A percentile compares a stretch with the other conserved stretches of the same genome.
These are phyloP conservation scores for Struthio camelus DNA, from an alignment of 2,113 vertebrate genomes.

Conservation along the genomic window DNA sequence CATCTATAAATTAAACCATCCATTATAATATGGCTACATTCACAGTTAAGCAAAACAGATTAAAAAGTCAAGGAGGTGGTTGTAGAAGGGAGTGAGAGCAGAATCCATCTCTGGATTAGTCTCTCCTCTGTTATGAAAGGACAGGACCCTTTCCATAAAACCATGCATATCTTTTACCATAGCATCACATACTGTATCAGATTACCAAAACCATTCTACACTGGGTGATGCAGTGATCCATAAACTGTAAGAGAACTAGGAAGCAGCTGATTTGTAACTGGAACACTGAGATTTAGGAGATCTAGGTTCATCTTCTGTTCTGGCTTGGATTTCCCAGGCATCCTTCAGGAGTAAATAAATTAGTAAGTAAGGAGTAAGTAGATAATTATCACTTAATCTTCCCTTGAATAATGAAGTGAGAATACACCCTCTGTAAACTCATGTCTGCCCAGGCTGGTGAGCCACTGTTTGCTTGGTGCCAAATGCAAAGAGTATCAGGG, in stretches of 20 bases:
- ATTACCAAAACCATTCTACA: not conserved
- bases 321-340: not conserved
- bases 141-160: not conserved
- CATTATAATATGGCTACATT: not conserved
- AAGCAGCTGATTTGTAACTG: not conserved
- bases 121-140: not conserved
- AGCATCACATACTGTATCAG: not conserved
- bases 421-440: not conserved
- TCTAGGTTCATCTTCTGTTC: not conserved
- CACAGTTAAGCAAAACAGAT: not conserved
- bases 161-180: not conserved
- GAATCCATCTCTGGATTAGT: not conserved
- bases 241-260: not conserved
- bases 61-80: not conserved
- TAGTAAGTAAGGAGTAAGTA: not conserved
- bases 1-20: not conserved
- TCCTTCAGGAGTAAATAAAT: not conserved
- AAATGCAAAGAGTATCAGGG: not conserved
- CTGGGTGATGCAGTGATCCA: not conserved
- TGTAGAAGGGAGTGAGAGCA: not conserved
- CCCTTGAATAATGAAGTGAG: not conserved
- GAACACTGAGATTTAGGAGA: not conserved
- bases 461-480: not conserved
- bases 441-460: not conserved
- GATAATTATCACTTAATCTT: not conserved